These are phyloP conservation scores for Pseudomugil gertrudae DNA, from an alignment of 2,797 vertebrate genomes.

Conservation along the genomic window DNA sequence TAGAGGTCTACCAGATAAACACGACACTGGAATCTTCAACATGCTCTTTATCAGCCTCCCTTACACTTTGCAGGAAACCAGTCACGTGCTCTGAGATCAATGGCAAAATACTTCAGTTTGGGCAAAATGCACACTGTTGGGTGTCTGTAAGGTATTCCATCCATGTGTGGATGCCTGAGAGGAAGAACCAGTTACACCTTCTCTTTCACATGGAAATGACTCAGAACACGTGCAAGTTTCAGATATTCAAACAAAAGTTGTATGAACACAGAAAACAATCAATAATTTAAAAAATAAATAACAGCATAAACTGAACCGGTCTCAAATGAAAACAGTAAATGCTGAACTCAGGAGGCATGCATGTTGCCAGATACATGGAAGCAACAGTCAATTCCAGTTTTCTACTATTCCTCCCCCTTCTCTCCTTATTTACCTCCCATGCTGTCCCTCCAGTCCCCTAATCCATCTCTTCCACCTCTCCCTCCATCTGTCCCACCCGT, in stretches of 20 bases:
- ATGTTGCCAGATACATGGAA: not conserved
- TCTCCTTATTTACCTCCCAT: constrained; percentile 46
- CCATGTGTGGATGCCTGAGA: not conserved
- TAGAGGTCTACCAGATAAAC: constrained; percentile 24
- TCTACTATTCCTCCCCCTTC: constrained; percentile 29
- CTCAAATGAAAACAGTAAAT: not conserved
- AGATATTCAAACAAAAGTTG: not conserved
- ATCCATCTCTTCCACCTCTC: constrained; percentile 68
- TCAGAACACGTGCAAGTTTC: not conserved
- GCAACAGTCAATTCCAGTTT: constrained; percentile 26
- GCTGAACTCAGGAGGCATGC: not conserved
- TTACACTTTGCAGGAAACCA: constrained; percentile 13
- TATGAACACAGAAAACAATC: too few species aligned
- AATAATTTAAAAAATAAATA: not conserved
- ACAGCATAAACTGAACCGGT: not conserved
- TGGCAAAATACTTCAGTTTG: constrained; percentile 19
- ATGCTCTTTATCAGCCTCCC: constrained; percentile 47
- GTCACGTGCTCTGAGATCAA: constrained; percentile 8
- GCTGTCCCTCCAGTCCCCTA: constrained; percentile 51
- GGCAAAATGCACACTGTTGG: constrained; percentile 3
- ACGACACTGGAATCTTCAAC: constrained; percentile 63
- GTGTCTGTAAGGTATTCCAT: constrained; percentile 21
- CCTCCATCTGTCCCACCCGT: constrained; percentile 69
- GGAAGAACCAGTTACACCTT: not conserved
- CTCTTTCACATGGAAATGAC: not conserved